Conservation (phyloP, 2,113 vertebrate species). For the Malaclemys terrapin region DNA sequence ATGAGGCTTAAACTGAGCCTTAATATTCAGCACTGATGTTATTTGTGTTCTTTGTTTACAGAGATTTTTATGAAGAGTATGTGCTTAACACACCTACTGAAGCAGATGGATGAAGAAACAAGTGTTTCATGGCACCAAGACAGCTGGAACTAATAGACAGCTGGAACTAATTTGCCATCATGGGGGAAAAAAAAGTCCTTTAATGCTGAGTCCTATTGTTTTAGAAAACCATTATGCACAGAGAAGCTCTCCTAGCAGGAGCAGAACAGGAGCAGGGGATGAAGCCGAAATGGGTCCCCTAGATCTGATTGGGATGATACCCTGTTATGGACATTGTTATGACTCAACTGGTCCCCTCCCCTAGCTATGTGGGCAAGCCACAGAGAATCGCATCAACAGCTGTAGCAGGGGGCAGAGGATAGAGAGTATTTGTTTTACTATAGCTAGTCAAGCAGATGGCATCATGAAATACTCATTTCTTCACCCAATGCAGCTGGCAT, state of each 20-base stretch:
- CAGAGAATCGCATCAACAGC: background rate
- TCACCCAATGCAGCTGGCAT: background rate
- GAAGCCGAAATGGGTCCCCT: background rate
- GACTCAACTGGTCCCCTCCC: background rate
- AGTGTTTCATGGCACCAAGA: background rate
- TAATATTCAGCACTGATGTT: background rate
- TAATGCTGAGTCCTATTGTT: background rate
- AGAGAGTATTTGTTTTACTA: background rate
- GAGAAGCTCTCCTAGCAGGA: background rate
- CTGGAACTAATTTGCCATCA: background rate
- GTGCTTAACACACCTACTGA: background rate
- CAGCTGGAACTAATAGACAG: background rate
- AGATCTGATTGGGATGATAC: background rate
- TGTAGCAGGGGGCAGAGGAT: background rate
- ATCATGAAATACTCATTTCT: background rate
- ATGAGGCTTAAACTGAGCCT: background rate
- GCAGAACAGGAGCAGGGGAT: background rate
- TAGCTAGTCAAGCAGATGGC: background rate
- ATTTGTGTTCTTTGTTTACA: background rate
- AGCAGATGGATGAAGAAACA: background rate
- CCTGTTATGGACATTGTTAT: background rate
- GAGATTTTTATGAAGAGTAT: background rate
- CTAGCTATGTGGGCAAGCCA: background rate
- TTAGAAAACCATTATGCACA: background rate
- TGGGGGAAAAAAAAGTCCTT: background rate